These are phyloP conservation scores for Alcedo atthis DNA, from an alignment of 2,797 vertebrate genomes.

Conservation along the genomic window DNA sequence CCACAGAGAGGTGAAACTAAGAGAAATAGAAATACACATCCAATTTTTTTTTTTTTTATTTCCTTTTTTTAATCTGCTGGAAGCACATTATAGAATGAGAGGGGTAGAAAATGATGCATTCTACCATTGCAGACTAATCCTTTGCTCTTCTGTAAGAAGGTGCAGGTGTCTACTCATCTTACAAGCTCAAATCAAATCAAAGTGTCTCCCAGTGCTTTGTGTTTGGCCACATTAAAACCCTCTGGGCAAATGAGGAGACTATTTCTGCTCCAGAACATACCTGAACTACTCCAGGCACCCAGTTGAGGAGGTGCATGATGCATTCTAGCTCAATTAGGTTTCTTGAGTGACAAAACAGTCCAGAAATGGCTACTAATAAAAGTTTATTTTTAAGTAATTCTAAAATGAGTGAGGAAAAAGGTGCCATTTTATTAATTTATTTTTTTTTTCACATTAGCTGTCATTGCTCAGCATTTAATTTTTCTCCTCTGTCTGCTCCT, in stretches of 20 bases:
- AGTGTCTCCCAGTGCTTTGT: neutral
- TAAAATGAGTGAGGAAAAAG: neutral
- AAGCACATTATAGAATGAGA: neutral
- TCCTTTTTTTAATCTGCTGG: neutral
- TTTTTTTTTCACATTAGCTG: neutral
- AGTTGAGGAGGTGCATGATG: neutral
- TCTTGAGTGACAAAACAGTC: neutral
- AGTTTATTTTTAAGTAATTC: neutral
- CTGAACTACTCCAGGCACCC: neutral
- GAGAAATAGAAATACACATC: neutral
- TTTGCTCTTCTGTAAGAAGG: neutral
- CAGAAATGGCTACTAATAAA: neutral
- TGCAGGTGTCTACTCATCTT: constrained; percentile 35
- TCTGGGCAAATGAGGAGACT: neutral
- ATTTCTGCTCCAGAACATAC: neutral
- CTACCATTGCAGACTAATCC: neutral
- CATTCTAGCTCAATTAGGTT: neutral
- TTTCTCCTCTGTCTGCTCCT: neutral
- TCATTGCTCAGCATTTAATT: neutral
- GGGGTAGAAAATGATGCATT: neutral
- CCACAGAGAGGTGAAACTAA: constrained; percentile 18
- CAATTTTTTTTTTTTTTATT: neutral
- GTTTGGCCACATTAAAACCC: neutral
- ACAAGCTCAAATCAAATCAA: constrained; percentile 20
- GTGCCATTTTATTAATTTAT: neutral